Percentiles rank a stretch among this genome's conserved stretches.
Evolutionary conservation across 2,797 vertebrate species (phyloP).

Genomic region (Lemur catta): DNA sequence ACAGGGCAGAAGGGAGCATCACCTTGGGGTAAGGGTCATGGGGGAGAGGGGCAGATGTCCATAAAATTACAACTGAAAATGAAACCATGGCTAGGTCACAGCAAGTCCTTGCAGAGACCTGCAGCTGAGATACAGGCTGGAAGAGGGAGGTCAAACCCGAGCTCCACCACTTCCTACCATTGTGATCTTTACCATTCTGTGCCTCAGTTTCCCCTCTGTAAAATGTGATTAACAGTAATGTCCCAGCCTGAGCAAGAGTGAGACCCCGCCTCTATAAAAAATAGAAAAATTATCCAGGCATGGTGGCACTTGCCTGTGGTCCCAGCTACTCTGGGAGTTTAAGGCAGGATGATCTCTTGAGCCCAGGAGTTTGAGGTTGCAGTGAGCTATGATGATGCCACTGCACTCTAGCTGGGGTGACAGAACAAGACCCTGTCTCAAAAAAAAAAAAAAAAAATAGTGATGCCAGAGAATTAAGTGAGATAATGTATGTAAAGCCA

Average conservation of each 20-base stretch:
- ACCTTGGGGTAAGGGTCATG: background rate
- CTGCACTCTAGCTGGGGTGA: background rate
- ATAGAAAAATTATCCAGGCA: background rate
- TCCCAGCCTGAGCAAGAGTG: background rate
- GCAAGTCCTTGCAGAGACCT: background rate
- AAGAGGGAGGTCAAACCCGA: background rate
- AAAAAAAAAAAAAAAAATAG: background rate
- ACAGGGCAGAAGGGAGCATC: background rate
- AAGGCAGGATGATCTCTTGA: background rate
- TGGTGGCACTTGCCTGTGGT: background rate
- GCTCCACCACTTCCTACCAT: background rate
- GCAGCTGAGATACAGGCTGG: background rate
- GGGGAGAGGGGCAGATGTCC: background rate
- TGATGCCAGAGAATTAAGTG: background rate
- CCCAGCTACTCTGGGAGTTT: background rate
- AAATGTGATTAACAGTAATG: background rate
- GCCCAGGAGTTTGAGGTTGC: background rate
- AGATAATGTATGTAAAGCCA: background rate
- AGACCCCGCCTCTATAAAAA: background rate
- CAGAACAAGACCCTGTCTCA: background rate
- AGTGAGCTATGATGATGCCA: background rate
- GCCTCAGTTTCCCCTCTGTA: conserved; percentile 1
- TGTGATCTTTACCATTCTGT: background rate
- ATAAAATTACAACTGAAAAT: conserved; percentile 30
- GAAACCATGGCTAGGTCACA: background rate